Evolutionary conservation across 2,113 vertebrate genomes (phyloP), one percentile per base, ranked within the genome.

Genomic region (Oxygymnocypris stewartii): DNA sequence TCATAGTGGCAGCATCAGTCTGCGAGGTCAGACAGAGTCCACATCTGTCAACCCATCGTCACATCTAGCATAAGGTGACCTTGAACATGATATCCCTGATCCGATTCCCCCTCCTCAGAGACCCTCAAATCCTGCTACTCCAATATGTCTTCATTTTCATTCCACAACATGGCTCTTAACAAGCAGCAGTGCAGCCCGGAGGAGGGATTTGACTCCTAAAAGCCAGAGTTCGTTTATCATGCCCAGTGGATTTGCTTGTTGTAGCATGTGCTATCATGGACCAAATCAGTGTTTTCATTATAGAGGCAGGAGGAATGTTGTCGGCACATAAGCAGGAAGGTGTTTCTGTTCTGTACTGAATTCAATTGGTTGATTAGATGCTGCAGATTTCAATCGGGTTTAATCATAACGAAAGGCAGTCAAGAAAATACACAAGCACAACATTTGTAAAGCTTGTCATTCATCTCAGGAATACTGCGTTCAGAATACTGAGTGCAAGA

Each of bases 61-160:
- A 87, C 85, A 76, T 65, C 87, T 37, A 86, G 75, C 82, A 65
- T 37, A 25, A 83, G 54, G 74, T 84, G 84, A 88, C 0, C 54
- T 44, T 8, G 47, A 89, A 71, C 82, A 67, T 25, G 47, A 76
- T 79, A 77, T 40, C 73, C 31, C 73, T 82, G 86, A 79, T 86
- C 69, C 86, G 35, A 63, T 69, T 25, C 37, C 44, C 63, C 9
- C 28, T 65, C 49, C 51, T 57, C 40, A 61, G 67, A 57, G 61
- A 13, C 20, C 71, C 71, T 75, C 85, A 61, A 74, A 75, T 47
- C 49, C 40, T 82, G 9, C 6, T 25, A 63, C 28, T 51, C n/a
- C n/a, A 47, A 54, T 51, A 51, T 42, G 25, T 82, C 80, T 71
- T 82, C 14, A 20, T 49, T 82, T 37, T 57, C 76, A 35, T n/a